These are phyloP conservation scores for Channa striata DNA, from an alignment of 2,797 vertebrate species.

Conservation along the genomic window DNA sequence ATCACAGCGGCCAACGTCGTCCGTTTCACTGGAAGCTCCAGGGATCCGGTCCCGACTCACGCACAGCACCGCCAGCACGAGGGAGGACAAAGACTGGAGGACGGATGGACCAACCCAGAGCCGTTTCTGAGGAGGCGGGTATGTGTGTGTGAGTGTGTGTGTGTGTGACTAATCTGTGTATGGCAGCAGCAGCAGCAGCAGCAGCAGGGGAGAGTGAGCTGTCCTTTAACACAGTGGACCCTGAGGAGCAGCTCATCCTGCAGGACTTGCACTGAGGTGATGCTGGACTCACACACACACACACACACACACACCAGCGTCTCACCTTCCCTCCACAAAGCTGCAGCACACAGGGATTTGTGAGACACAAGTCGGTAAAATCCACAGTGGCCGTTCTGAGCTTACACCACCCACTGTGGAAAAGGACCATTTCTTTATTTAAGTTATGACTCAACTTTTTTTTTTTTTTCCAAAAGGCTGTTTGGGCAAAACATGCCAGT, in stretches of 20 bases:
- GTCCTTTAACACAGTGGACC: conserved; percentile 46
- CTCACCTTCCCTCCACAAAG: not conserved
- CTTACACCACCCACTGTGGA: conserved; percentile 56
- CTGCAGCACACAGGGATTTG: too few relatives aligned
- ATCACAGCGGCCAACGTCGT: conserved; percentile 8
- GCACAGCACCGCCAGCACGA: conserved; percentile 28
- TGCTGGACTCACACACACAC: not conserved
- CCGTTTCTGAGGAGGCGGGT: conserved; percentile 70
- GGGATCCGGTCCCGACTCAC: conserved; percentile 39
- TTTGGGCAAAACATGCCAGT: conserved; percentile 17
- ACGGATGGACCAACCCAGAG: conserved; percentile 76
- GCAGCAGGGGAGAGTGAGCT: conserved; percentile 40
- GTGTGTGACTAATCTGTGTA: conserved; percentile 43
- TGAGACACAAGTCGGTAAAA: conserved; percentile 45
- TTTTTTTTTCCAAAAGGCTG: conserved; percentile 18
- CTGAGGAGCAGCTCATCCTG: conserved; percentile 8
- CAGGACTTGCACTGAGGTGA: not conserved
- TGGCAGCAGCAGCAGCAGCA: conserved; percentile 39
- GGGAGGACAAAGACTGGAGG: conserved; percentile 74
- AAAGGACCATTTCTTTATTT: conserved; percentile 35
- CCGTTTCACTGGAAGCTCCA: conserved; percentile 30
- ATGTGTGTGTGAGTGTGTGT: conserved; percentile 28
- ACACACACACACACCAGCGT: not conserved
- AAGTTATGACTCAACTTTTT: conserved; percentile 57
- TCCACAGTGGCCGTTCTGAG: conserved; percentile 36